Evolutionary conservation across 2,113 vertebrate genomes (phyloP), one percentile per base, ranked within the genome.

Genomic region (Calyptommatus sinebrachiatus): DNA sequence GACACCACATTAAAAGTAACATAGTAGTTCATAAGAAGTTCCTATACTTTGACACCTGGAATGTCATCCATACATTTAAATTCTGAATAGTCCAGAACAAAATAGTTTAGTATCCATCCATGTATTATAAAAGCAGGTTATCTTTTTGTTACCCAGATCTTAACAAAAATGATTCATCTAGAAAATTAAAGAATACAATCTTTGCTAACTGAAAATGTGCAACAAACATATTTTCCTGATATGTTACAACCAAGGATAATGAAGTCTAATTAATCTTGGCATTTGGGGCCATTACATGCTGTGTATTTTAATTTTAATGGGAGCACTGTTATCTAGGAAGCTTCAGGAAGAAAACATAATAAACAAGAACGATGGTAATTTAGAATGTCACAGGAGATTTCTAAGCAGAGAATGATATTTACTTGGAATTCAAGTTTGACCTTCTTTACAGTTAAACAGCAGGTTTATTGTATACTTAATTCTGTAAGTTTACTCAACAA

Each of bases 111-210:
- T 41, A 41, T 41, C 2, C 5, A 16, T 18, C 53, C 16, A 18
- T 16, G 16, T 57, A 16, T 57, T 16, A 57, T 57, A 16, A 18
- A 57, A 57, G 18, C 53, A 57, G 53, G 18, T 53, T 41, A 41
- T 41, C 35, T 41, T 41, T 18, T 57, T 50, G 1, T 24, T n/a
- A 16, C 45, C 79, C 57, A 1, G 1, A 65, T 79, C 71, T 70
- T 6, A 62, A 41, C 35, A 41, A 45, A 9, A 0, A 14, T 4
- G 62, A 78, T 6, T 1, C 67, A 22, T 14, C 9, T 35, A 29
- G 79, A 53, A n/a, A 76, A 31, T 62, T 74, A 88, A 90, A 88
- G 62, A 70, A 14, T 29, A 79, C 80, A 26, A 45, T 85, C 83
- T 70, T 35, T 10, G 41, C 6, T 83, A 78, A 69, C 48, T 22